Evolutionary conservation across 2,888 invertebrate genomes (phyloP), one percentile per base, ranked within the genome.

Genomic region (Mactromeris polynyma): DNA sequence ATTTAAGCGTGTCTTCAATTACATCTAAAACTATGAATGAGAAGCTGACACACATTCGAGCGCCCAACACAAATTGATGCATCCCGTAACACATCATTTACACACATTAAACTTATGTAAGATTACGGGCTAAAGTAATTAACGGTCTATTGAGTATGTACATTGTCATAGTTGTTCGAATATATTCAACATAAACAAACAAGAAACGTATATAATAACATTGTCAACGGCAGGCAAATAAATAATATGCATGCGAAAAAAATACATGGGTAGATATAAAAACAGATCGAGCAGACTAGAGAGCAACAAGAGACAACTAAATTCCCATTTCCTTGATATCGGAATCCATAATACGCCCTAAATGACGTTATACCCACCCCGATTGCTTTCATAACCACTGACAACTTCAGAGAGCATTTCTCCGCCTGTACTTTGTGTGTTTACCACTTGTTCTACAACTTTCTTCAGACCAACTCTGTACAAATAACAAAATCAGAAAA

Each of bases 361-460:
- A 36, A 73, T 36, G 73, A 36, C 36, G 69, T 81, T 36, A 91
- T 95, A 95, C 95, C 94, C 94, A 95, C 95, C 94, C 85, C 94
- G 93, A 88, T 93, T 93, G 83, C 92, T 91, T 86, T 94, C 94
- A 84, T 94, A 94, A 73, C 93, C 94, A 82, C 92, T 93, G 79
- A 96, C 94, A 85, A 95, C 93, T 90, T 95, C 95, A 19, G 94
- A 94, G 40, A 96, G 91, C 83, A 94, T 94, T 78, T 94, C 93
- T 73, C 93, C 94, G 64, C 95, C 95, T 84, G 92, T 89, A 89
- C 93, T 94, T 88, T 95, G 94, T 73, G 94, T 93, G 80, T 92
- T 94, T 40, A 95, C 92, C 19, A 94, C 94, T 89, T 94, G 94
- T 86, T 95, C 95, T 78, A 95, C 95, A 51, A 95, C 95, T 77